Conservation (phyloP, 30 jellyfish, hydroid and myxozoan genomes). For the Aurelia aurita complex sp. Pacific region DNA sequence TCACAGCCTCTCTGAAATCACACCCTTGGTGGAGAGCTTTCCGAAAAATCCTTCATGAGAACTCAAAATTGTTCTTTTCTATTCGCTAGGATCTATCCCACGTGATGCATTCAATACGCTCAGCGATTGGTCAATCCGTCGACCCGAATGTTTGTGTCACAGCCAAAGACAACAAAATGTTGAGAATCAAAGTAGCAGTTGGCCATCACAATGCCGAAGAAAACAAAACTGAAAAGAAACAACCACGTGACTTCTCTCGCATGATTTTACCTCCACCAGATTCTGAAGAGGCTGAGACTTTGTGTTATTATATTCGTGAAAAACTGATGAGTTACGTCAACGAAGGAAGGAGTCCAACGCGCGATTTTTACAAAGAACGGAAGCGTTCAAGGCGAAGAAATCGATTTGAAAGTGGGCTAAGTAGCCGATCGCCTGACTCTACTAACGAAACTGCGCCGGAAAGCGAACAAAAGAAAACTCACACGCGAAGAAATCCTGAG, state of each 20-base stretch:
- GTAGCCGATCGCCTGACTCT: constrained; percentile 28
- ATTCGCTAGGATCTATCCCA: constrained; percentile 40
- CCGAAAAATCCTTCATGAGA: no score
- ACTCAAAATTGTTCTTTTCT: background rate
- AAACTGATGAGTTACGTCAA: constrained; percentile 37
- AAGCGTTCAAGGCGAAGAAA: constrained; percentile 24
- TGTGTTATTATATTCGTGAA: constrained; percentile 69
- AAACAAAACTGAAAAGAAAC: constrained; percentile 10
- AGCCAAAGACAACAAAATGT: constrained; percentile 34
- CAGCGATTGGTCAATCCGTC: constrained; percentile 44
- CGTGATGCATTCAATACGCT: constrained; percentile 44
- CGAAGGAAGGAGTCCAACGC: constrained; percentile 29
- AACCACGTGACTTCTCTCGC: constrained; percentile 24
- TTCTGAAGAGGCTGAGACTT: constrained; percentile 83
- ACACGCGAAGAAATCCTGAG: background rate
- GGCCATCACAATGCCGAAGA: constrained; percentile 6
- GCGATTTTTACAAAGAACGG: constrained; percentile 29
- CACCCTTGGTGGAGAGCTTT: no score
- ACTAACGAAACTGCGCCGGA: constrained; percentile 4
- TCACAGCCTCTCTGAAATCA: no score
- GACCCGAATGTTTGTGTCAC: background rate
- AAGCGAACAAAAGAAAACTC: background rate
- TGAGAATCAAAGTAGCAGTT: constrained; percentile 52
- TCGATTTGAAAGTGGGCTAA: constrained; percentile 17
- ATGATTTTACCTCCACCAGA: constrained; percentile 88